A percentile compares a stretch with the other conserved stretches of the same genome.
Evolutionary conservation across 2,113 vertebrate species (phyloP).

Genomic region (Callorhinus ursinus): DNA sequence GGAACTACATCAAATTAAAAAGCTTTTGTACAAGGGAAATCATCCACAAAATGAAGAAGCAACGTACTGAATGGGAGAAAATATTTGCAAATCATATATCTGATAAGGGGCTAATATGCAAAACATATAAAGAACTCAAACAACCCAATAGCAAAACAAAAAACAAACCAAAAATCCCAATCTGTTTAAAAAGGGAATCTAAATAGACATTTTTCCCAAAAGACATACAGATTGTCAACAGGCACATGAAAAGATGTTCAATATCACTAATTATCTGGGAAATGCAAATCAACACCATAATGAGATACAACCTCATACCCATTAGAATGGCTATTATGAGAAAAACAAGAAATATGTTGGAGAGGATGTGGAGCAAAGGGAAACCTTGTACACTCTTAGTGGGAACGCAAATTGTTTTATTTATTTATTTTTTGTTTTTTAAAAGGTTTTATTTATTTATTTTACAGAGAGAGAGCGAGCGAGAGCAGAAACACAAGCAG

Average conservation of each 20-base stretch:
- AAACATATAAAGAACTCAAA: background rate
- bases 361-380: background rate
- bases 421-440: no score
- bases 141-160: background rate
- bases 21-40: background rate
- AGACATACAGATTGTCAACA: background rate
- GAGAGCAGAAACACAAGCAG: no score
- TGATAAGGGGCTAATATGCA: background rate
- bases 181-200: background rate
- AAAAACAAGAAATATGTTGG: background rate
- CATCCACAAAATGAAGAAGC: background rate
- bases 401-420: background rate
- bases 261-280: background rate
- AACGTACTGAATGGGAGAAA: background rate
- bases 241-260: background rate
- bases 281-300: background rate
- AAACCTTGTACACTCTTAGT: background rate
- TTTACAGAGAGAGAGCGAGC: no score
- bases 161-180: background rate
- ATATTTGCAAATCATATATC: background rate
- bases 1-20: background rate
- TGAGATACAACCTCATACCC: background rate
- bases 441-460: no score
- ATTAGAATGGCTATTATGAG: background rate
- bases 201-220: background rate